Base-by-base conservation (phyloP, 2,113 vertebrate species). In the Nettapus auritus region DNA sequence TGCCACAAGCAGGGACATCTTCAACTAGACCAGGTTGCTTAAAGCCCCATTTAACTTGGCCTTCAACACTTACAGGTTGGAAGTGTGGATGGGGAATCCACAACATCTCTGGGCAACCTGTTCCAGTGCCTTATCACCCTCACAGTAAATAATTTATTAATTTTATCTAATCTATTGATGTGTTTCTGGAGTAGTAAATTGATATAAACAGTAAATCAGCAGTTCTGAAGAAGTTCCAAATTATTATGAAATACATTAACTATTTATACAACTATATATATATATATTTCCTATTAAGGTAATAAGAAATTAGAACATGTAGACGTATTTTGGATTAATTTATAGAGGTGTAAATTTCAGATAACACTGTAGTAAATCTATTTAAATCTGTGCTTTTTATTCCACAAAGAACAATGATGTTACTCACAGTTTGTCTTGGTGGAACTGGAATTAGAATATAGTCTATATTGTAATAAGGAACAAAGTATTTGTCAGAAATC, bases 261-360 rank as follows among this genome's bases (percentile, higher is more conserved):
- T 94, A 64, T 86, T 84, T 79, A 82, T 89, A 67, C 46, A 81
- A 63, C 75, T 93, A 26, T 85, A 69, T 40, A 38, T 40, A 38
- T 38, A 38, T 40, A 13, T 78, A 89, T 96, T 92, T 90, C 48
- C 76, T 86, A 92, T 89, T 92, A 88, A 91, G 48, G 69, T 92
- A 93, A 79, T 53, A 96, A 92, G 69, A 28, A 88, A 33, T 33
- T 88, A 87, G 92, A 81, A 69, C 19, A 26, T 62, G 63, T 66
- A 80, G 63, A 14, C 53, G 82, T 66, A 73, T 82, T 88, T 93
- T 36, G 83, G 74, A 79, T 88, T 90, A 75, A 93, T 96, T 94
- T 89, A 90, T 75, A 90, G 86, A 92, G 73, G 80, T 94, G 77
- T 92, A 94, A 96, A 95, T 93, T 88, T 96, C 90, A 88, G 80